Base-by-base conservation (phyloP, 2,888 invertebrate genomes). In the Halocaridina rubra region DNA sequence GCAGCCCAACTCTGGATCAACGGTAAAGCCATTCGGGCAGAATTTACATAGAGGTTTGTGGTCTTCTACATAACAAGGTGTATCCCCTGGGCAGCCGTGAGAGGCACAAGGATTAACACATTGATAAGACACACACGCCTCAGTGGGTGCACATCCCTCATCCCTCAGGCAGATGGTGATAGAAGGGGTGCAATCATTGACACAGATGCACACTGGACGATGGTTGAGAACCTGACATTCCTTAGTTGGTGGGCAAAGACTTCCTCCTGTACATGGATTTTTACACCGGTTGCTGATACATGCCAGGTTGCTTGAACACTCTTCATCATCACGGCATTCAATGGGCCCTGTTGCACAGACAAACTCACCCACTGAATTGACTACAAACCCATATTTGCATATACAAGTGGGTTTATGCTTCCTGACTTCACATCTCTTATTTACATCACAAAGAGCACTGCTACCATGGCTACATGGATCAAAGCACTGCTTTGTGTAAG, bases 21-120 rank as follows among this genome's bases (percentile, higher is more conserved):
- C 95, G 93, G 95, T 95, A 94, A 95, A 97, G 93, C 97, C 97
- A 92, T 94, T 94, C 91, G 97, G 96, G 93, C 97, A 97, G 94
- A 96, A 96, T 94, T 96, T 96, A 95, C 97, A 97, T 92, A 96
- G 95, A 90, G 97, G 95, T 93, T 95, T 96, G 93, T 97, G 97
- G 92, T 97, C 96, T 94, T 97, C 96, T 90, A 97, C 97, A 92
- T 95, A 95, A 93, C 97, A 97, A 90, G 97, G 97, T 89, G 96
- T 95, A 91, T 94, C 94, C 90, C 94, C 93, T 90, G 95, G 95
- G 92, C 97, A 97, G 92, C 95, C 95, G 90, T 95, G 95, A 91
- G 94, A 94, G 91, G 93, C 93, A 92, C 97, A 97, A 89, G 97
- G 97, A 92, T 97, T 96, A 92, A 96, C 94, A 92, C 97, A 97